Conservation (phyloP, 2,888 invertebrate genomes). For the Chelonus formosanus region DNA sequence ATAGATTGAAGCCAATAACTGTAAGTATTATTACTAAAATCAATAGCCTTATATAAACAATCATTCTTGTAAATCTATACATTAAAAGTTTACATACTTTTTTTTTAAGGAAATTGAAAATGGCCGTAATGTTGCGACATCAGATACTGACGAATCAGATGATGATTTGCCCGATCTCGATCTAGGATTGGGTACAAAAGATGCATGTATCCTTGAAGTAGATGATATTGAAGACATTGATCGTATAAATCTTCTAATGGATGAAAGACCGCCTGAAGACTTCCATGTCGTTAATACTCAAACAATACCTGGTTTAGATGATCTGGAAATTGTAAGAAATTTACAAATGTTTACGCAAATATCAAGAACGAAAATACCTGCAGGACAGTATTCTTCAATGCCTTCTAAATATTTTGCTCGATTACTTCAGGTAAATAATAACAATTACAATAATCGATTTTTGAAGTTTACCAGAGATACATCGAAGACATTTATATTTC, state of each 20-base stretch:
- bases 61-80: too few relatives aligned
- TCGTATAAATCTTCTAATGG: slow-evolving; percentile 77
- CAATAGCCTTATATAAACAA: background rate
- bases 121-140: slow-evolving; percentile 56
- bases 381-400: slow-evolving; percentile 65
- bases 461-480: too few relatives aligned
- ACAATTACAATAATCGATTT: too few relatives aligned
- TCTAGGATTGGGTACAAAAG: slow-evolving; percentile 78
- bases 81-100: too few relatives aligned
- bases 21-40: slow-evolving; percentile 32
- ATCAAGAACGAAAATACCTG: slow-evolving; percentile 70
- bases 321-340: slow-evolving; percentile 74
- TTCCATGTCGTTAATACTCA: slow-evolving; percentile 84
- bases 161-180: slow-evolving; percentile 75
- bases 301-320: slow-evolving; percentile 76
- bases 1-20: slow-evolving; percentile 68
- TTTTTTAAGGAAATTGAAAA: slow-evolving; percentile 57
- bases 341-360: slow-evolving; percentile 88
- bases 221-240: slow-evolving; percentile 86
- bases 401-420: slow-evolving; percentile 68
- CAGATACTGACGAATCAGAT: slow-evolving; percentile 75
- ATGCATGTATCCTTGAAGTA: slow-evolving; percentile 82
- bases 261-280: slow-evolving; percentile 78
- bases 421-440: background rate
- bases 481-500: slow-evolving; percentile 52